Base-by-base conservation (phyloP, 2,888 invertebrate genomes). In the Chorisops tibialis region DNA sequence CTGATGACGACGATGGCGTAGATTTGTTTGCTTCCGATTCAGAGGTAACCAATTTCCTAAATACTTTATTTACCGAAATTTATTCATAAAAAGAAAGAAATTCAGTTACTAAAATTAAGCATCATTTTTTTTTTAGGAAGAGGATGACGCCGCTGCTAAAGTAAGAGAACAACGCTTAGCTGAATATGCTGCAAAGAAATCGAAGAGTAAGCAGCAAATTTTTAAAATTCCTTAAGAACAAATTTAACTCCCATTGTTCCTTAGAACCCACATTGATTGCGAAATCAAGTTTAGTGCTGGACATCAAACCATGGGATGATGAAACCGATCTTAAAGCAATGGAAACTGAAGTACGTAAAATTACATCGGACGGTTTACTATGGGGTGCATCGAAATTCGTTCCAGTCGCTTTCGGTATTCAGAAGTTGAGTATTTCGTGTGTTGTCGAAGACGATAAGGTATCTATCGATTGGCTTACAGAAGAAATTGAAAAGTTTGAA, bases 361-460 rank as follows among this genome's bases (percentile, higher is more conserved):
- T 98, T 67, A 74, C 75, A 64, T 83, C 83, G 67, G 96, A 96
- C 72, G 97, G 97, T 21, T 85, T 97, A 35, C 75, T 96, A 4
- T 98, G 97, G 97, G 97, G 97, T 68, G 90, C 92, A 60, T 88
- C 91, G 2, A 93, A 94, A 83, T 80, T 95, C 59, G 91, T 94
- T 7, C 93, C 95, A 24, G 82, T 96, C 39, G 96, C 93, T 4
- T 96, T 88, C 79, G 95, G 96, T 60, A 95, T 96, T 70, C 85
- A 89, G 70, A 96, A 97, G 76, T 81, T 97, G 61, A 92, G 93
- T 78, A 95, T 97, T 70, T 87, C 87, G 35, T 91, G 90, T 77
- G 95, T 96, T 47, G 91, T 97, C 38, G 96, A 95, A 81, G 96
- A 96, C 78, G 96, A 95, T n/a, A 94, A 95, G 79, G 91, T 96